phyloP scores from a whole-genome alignment of 2,113 vertebrate genomes.

The Cercocebus atys region DNA sequence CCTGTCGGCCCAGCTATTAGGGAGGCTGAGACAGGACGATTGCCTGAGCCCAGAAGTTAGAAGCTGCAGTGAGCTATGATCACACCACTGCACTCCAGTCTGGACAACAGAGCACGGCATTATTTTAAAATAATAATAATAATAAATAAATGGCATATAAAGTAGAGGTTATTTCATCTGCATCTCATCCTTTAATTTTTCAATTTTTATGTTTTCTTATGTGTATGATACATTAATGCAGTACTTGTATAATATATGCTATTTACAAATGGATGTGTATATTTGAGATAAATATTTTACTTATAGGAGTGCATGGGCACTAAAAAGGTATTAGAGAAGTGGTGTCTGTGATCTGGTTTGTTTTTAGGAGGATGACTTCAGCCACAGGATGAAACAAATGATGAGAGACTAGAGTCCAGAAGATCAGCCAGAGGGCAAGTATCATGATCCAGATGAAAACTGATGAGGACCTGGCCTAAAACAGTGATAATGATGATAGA shows the following conservation, averaged over 20 bases:
- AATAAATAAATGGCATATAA: background rate
- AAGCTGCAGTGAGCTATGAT: too few relatives aligned
- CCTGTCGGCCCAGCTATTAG: too few relatives aligned
- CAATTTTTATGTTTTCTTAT: slow-evolving; percentile 14
- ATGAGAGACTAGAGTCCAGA: background rate
- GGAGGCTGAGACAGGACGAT: too few relatives aligned
- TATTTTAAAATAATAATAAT: rapidly evolving
- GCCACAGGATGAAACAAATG: background rate
- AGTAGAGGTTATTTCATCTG: slow-evolving; percentile 13
- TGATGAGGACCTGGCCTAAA: background rate
- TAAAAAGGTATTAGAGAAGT: background rate
- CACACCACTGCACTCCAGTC: too few relatives aligned
- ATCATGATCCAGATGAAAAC: background rate
- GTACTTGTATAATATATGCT: background rate
- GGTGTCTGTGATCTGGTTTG: background rate
- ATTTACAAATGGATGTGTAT: slow-evolving; percentile 40
- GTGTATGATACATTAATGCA: background rate
- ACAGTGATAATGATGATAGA: too few relatives aligned
- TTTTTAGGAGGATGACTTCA: background rate
- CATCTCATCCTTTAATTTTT: background rate
- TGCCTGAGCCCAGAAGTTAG: too few relatives aligned
- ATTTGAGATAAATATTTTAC: background rate
- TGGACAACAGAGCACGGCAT: too few relatives aligned
- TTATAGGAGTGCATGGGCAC: background rate
- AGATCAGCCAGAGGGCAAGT: background rate